Percentiles rank a stretch among this genome's conserved stretches.
Conservation (phyloP, 2,113 vertebrate species). For the Otocyon megalotis region DNA sequence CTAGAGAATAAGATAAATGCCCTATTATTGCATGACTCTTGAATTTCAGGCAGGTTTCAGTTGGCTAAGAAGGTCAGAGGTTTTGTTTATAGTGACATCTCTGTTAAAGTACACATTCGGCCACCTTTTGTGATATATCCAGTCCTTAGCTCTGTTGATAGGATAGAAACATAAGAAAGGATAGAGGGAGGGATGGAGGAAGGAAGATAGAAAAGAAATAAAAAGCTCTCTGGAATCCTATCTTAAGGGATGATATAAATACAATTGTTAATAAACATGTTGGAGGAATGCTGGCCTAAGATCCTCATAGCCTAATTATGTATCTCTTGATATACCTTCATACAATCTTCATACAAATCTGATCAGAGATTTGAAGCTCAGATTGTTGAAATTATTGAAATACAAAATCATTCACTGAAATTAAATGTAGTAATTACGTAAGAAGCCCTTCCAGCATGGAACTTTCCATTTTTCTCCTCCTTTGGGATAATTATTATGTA, state of each 20-base stretch:
- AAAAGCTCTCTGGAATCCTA: not conserved
- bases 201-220: not conserved
- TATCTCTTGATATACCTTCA: not conserved
- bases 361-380: not conserved
- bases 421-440: not conserved
- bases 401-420: not conserved
- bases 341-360: not conserved
- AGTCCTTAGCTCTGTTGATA: not conserved
- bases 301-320: not conserved
- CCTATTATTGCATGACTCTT: not conserved
- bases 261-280: not conserved
- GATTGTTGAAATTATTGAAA: conserved; percentile 2
- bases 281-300: not conserved
- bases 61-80: not conserved
- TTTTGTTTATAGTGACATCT: not conserved
- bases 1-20: not conserved
- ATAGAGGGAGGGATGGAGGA: not conserved
- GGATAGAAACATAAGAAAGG: not conserved
- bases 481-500: not conserved
- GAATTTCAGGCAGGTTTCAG: not conserved
- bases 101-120: not conserved
- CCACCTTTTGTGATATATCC: not conserved
- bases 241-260: not conserved
- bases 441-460: not conserved
- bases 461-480: not conserved